These are phyloP conservation scores for Metridium senile DNA, from an alignment of 92 coral and sea anemone genomes.

Conservation along the genomic window DNA sequence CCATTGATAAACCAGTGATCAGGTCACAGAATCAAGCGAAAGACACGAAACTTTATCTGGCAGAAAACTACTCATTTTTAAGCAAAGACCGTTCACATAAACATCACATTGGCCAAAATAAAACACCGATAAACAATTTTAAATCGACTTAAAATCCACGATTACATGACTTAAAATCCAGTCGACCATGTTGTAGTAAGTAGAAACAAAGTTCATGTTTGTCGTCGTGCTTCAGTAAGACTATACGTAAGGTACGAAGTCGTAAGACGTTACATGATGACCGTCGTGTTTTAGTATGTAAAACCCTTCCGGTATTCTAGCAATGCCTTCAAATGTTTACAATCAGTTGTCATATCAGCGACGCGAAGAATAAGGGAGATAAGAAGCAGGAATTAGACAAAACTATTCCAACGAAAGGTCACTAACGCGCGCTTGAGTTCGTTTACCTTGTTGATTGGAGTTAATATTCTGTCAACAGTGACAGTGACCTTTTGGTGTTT, in stretches of 20 bases:
- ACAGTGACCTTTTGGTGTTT: neutral
- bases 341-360: neutral
- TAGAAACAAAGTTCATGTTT: neutral
- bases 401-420: constrained; percentile 4
- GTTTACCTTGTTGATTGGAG: neutral
- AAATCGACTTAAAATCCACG: no score
- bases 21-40: neutral
- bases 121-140: no score
- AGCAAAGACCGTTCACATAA: neutral
- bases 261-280: neutral
- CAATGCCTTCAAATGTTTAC: neutral
- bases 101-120: neutral
- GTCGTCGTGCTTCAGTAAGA: neutral
- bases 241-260: neutral
- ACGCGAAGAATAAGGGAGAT: constrained; percentile 2
- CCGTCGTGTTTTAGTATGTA: neutral
- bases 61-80: neutral
- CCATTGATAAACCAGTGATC: neutral
- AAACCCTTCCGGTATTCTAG: constrained; percentile 10
- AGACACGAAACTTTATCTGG: neutral
- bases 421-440: neutral
- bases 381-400: constrained; percentile 7
- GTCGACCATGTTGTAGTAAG: no score
- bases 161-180: no score
- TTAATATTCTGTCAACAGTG: neutral